These are phyloP conservation scores for Parotocinclus haroldoi DNA, from an alignment of 2,797 vertebrate genomes.

Conservation along the genomic window DNA sequence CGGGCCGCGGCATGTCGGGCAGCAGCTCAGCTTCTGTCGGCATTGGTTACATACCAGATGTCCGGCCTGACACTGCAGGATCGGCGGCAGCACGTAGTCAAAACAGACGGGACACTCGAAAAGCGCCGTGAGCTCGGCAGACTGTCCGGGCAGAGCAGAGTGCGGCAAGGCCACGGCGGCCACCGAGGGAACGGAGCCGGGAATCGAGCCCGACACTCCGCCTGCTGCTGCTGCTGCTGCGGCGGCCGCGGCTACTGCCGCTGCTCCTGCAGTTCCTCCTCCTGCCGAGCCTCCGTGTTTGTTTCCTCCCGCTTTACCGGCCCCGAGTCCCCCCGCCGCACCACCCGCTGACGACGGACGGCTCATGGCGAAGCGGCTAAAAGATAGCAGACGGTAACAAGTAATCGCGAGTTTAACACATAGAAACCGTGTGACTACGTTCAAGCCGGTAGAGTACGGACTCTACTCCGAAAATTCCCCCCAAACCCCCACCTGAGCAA, in stretches of 20 bases:
- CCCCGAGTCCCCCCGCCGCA: conserved; percentile 66
- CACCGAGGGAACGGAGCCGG: conserved; percentile 52
- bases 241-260: conserved; percentile 25
- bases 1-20: conserved; percentile 73
- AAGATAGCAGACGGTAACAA: conserved; percentile 14
- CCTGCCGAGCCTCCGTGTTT: conserved; percentile 65
- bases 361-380: conserved; percentile 64
- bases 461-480: conserved; percentile 50
- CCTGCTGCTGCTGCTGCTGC: conserved; percentile 35
- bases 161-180: conserved; percentile 54
- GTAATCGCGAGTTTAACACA: conserved; percentile 37
- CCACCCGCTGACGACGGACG: conserved; percentile 69
- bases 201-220: conserved; percentile 56
- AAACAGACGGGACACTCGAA: conserved; percentile 77
- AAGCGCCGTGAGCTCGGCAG: conserved; percentile 69
- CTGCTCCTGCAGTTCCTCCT: conserved; percentile 36
- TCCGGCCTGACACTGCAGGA: conserved; percentile 74
- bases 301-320: conserved; percentile 64
- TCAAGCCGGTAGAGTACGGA: conserved; percentile 42
- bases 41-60: conserved; percentile 75
- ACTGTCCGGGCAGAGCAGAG: conserved; percentile 53
- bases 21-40: conserved; percentile 76
- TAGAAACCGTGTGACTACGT: not conserved
- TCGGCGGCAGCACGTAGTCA: conserved; percentile 76
- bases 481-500: conserved; percentile 59